A percentile compares a stretch with the other conserved stretches of the same genome.
Conservation (phyloP, 1,140 invertebrate species). For the Pinna nobilis region DNA sequence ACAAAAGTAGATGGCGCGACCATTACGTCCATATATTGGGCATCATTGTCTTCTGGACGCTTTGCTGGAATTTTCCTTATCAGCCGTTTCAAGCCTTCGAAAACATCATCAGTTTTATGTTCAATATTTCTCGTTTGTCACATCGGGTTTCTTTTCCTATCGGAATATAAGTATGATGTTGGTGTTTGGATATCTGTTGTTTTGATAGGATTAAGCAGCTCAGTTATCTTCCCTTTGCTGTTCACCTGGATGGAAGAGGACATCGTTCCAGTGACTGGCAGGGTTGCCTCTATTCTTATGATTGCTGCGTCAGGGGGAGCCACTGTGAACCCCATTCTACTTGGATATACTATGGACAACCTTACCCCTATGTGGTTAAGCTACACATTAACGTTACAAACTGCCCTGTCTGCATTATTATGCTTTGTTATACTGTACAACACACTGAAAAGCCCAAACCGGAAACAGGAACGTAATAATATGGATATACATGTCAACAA, state of each 20-base stretch:
- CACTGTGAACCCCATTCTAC: conserved; percentile 46
- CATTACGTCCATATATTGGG: conserved; percentile 47
- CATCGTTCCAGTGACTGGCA: conserved; percentile 44
- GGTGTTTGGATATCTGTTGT: conserved; percentile 51
- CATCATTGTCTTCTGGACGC: conserved; percentile 34
- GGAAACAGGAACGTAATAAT: no score
- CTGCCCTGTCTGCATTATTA: no score
- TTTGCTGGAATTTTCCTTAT: conserved; percentile 45
- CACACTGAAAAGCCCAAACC: no score
- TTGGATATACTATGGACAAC: conserved; percentile 53
- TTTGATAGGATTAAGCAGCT: conserved; percentile 44
- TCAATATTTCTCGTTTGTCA: background rate
- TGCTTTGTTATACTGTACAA: no score
- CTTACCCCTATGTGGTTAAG: conserved; percentile 43
- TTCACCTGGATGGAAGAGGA: conserved; percentile 52
- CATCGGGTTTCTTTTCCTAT: background rate
- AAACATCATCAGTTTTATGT: background rate
- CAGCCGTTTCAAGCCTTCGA: conserved; percentile 9
- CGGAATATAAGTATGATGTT: conserved; percentile 16
- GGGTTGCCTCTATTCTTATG: conserved; percentile 43
- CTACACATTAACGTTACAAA: conserved; percentile 38
- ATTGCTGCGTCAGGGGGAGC: conserved; percentile 38
- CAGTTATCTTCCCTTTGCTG: conserved; percentile 47
- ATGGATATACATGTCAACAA: no score
- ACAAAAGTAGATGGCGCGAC: conserved; percentile 40